A percentile compares a stretch with the other conserved stretches of the same genome.
Evolutionary conservation across 2,888 invertebrate genomes (phyloP).

Genomic region (Eupithecia vulgata): DNA sequence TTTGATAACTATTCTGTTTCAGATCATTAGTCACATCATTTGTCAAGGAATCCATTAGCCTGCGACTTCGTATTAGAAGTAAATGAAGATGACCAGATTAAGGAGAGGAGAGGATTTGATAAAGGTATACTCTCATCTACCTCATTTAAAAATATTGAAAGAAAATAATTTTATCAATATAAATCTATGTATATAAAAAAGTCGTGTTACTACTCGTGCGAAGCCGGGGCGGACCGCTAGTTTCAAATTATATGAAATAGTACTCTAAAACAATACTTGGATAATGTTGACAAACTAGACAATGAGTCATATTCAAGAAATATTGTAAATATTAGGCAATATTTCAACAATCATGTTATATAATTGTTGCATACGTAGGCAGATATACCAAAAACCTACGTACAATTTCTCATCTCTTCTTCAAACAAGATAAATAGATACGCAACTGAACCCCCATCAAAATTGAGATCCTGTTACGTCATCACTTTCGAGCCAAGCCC

Average conservation of each 20-base stretch:
- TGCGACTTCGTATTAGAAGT: slow-evolving; percentile 33
- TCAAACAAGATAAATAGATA: slow-evolving; percentile 40
- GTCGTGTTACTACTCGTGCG: too few species aligned
- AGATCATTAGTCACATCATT: slow-evolving; percentile 59
- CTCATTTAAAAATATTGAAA: background rate
- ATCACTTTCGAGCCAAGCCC: slow-evolving; percentile 66
- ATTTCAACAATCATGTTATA: background rate
- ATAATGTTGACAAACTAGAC: background rate
- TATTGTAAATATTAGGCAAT: background rate
- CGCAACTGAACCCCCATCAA: slow-evolving; percentile 55
- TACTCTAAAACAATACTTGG: background rate
- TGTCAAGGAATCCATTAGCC: slow-evolving; percentile 59
- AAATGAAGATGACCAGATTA: slow-evolving; percentile 25
- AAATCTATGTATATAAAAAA: too few species aligned
- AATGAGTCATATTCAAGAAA: background rate
- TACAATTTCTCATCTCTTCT: slow-evolving; percentile 30
- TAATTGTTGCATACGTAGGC: background rate
- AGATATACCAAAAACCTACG: slow-evolving; percentile 4
- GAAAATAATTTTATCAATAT: too few species aligned
- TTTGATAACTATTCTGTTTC: slow-evolving; percentile 55
- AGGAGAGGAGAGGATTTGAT: slow-evolving; percentile 2
- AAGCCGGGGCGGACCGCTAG: too few species aligned
- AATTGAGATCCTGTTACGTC: slow-evolving; percentile 69
- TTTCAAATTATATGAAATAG: too few species aligned
- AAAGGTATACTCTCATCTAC: background rate